Percentiles rank a stretch among this genome's conserved stretches.
Evolutionary conservation across 2,113 vertebrate genomes (phyloP).

Genomic region (Albula goreensis): DNA sequence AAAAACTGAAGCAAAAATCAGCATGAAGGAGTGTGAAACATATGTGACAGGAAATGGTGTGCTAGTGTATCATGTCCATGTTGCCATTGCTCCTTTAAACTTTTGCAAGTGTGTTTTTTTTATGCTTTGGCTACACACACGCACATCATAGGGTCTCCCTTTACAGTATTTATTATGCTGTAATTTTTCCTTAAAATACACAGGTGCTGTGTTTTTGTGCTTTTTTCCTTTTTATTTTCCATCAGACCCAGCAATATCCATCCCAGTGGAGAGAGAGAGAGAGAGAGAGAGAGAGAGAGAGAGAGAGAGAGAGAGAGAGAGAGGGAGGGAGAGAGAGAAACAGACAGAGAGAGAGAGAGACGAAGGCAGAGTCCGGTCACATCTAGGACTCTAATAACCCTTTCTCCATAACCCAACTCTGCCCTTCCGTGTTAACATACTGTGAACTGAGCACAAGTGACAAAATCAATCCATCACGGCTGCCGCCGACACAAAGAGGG

Average conservation of each 20-base stretch:
- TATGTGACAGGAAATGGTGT: neutral
- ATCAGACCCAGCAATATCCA: constrained; percentile 26
- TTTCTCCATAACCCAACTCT: constrained; percentile 89
- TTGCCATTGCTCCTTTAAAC: neutral
- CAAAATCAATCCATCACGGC: constrained; percentile 98
- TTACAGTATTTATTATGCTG: neutral
- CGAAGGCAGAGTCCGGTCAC: constrained; percentile 72
- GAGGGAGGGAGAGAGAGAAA: constrained; percentile 21
- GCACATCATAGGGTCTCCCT: neutral
- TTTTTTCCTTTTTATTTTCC: neutral
- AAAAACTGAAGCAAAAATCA: neutral
- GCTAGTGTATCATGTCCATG: neutral
- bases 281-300: constrained; percentile 46
- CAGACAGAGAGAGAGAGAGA: constrained; percentile 39
- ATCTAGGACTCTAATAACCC: constrained; percentile 78
- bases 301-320: constrained; percentile 59
- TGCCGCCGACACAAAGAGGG: constrained; percentile 85
- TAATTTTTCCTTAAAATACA: neutral
- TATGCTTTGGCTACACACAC: neutral
- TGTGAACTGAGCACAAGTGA: constrained; percentile 97
- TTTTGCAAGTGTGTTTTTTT: neutral
- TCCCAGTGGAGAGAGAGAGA: constrained; percentile 43
- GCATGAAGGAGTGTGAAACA: too few relatives aligned
- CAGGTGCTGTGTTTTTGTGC: neutral
- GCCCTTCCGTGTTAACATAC: constrained; percentile 99